phyloP scores from a whole-genome alignment of 2,113 vertebrate genomes.

The Naja naja region DNA sequence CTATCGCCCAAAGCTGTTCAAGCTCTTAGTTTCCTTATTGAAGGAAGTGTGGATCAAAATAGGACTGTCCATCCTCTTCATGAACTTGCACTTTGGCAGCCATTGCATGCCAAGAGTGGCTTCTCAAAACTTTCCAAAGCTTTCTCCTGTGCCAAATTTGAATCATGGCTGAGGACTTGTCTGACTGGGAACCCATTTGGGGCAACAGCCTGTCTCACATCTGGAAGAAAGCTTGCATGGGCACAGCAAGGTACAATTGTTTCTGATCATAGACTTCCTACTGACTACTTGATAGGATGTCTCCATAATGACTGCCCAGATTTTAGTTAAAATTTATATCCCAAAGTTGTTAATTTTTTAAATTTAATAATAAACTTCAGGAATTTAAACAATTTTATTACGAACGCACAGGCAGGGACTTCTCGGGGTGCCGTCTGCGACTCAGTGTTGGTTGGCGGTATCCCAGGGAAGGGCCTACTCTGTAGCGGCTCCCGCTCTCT shows the following conservation, averaged over 20 bases:
- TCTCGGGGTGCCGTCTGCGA: no score
- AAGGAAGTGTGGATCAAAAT: constrained; percentile 74
- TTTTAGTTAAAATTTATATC: background rate
- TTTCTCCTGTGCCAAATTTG: constrained; percentile 80
- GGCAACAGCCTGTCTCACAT: constrained; percentile 81
- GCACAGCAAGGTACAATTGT: constrained; percentile 85
- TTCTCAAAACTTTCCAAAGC: constrained; percentile 73
- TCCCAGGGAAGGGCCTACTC: no score
- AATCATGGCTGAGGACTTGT: constrained; percentile 78
- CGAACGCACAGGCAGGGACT: no score
- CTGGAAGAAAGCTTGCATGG: constrained; percentile 90
- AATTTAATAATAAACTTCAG: background rate
- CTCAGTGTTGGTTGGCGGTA: no score
- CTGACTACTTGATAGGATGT: background rate
- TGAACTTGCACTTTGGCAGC: constrained; percentile 78
- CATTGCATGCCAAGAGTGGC: constrained; percentile 75
- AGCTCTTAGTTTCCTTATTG: constrained; percentile 85
- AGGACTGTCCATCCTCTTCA: constrained; percentile 75
- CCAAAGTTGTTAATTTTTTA: background rate
- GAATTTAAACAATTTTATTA: background rate
- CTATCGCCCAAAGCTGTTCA: constrained; percentile 78
- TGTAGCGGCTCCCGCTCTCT: no score
- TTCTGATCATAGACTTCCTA: background rate
- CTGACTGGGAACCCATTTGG: constrained; percentile 85
- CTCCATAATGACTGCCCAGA: background rate